Percentiles rank a stretch among this genome's conserved stretches.
phyloP scores from a whole-genome alignment of 2,797 vertebrate species.

The Acanthopagrus latus region DNA sequence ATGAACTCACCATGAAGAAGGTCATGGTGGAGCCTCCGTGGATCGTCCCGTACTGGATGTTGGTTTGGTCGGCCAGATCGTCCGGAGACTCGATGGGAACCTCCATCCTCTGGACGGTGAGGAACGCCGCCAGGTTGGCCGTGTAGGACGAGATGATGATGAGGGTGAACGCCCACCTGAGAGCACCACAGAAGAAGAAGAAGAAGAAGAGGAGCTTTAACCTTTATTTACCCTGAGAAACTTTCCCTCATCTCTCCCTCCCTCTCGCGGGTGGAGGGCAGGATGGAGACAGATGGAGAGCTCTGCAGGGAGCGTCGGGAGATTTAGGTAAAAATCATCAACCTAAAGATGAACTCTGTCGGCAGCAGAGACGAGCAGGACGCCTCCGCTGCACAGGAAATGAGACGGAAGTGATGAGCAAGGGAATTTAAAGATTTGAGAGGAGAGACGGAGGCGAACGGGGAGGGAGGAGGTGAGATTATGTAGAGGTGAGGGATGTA shows the following conservation, averaged over 20 bases:
- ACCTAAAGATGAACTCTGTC: conserved; percentile 56
- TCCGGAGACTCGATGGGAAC: conserved; percentile 92
- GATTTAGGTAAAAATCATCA: conserved; percentile 61
- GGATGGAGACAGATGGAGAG: conserved; percentile 56
- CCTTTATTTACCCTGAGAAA: conserved; percentile 33
- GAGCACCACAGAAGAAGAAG: conserved; percentile 12
- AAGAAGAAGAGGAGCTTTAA: conserved; percentile 5
- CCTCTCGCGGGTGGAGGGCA: neutral
- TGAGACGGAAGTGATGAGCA: conserved; percentile 49
- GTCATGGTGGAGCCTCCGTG: conserved; percentile 95
- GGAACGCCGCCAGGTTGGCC: conserved; percentile 94
- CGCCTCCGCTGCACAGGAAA: conserved; percentile 36
- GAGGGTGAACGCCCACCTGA: conserved; percentile 95
- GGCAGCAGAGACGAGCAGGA: conserved; percentile 45
- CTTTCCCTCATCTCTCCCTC: neutral
- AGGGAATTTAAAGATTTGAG: conserved; percentile 31
- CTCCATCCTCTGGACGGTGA: conserved; percentile 95
- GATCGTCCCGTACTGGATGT: conserved; percentile 94
- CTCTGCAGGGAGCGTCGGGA: conserved; percentile 54
- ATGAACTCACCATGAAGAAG: conserved; percentile 91
- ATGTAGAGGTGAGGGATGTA: neutral
- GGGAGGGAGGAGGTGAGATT: neutral
- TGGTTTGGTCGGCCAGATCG: conserved; percentile 93
- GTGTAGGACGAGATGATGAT: conserved; percentile 98
- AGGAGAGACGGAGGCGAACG: neutral